Percentiles rank a stretch among this genome's conserved stretches.
Conservation (phyloP, 2,113 vertebrate genomes). For the Notothenia coriiceps region DNA sequence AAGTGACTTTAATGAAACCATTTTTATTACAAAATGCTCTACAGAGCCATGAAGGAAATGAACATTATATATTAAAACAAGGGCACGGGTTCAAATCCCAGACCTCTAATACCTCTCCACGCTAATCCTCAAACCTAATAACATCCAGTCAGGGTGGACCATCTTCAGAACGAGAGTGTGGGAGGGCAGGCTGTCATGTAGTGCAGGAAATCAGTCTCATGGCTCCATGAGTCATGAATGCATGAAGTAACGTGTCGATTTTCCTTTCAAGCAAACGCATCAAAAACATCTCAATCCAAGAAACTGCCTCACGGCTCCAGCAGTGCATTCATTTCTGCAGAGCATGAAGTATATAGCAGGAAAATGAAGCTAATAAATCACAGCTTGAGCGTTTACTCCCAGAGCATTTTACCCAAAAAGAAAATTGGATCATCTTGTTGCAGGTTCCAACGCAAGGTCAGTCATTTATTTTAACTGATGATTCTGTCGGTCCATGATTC, state of each 20-base stretch:
- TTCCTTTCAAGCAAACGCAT: conserved; percentile 39
- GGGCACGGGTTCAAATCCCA: conserved; percentile 42
- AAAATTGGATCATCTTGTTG: background rate
- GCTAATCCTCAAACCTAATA: conserved; percentile 33
- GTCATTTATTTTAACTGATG: background rate
- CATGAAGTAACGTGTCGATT: conserved; percentile 10
- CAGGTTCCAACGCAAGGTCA: background rate
- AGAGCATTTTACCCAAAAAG: background rate
- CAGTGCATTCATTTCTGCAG: background rate
- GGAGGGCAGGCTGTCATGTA: conserved; percentile 10
- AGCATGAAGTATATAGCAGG: background rate
- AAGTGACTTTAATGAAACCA: conserved; percentile 42
- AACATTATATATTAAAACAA: conserved; percentile 47
- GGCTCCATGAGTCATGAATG: conserved; percentile 20
- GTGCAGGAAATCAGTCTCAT: conserved; percentile 32
- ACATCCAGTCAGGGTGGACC: conserved; percentile 9
- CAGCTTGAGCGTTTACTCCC: conserved; percentile 23
- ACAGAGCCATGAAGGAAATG: conserved; percentile 51
- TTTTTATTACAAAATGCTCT: conserved; percentile 42
- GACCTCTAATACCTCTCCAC: conserved; percentile 34
- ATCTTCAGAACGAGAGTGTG: conserved; percentile 17
- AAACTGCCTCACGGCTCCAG: background rate
- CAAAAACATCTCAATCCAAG: conserved; percentile 20
- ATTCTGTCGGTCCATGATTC: background rate
- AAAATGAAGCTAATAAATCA: conserved; percentile 24